Evolutionary conservation across 2,113 vertebrate genomes (phyloP).

Genomic region (Pollimyrus isidori): DNA sequence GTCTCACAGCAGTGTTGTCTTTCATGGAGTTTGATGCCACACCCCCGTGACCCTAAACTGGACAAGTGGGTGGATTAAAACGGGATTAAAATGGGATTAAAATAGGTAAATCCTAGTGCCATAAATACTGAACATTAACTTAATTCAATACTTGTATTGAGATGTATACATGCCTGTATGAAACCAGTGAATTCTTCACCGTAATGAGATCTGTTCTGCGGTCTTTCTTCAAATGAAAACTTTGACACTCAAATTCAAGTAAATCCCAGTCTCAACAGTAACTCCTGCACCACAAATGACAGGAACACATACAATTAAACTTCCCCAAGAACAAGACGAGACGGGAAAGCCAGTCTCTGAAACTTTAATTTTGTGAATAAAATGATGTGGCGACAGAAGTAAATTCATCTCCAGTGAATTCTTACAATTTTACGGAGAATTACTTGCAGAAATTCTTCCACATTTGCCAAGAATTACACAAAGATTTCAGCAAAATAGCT

Average conservation of each 20-base stretch:
- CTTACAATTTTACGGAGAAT: not conserved
- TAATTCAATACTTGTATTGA: not conserved
- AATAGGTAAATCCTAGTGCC: not conserved
- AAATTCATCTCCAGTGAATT: not conserved
- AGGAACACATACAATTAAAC: not conserved
- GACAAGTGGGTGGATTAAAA: not conserved
- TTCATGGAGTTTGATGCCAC: not conserved
- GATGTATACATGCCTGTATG: not conserved
- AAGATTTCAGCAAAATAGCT: not conserved
- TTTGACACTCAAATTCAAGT: not conserved
- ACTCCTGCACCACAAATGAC: not conserved
- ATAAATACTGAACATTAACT: not conserved
- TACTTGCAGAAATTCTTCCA: not conserved
- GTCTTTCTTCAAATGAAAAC: not conserved
- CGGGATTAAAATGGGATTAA: not conserved
- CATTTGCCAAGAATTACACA: not conserved
- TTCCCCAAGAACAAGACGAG: not conserved
- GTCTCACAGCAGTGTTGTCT: not conserved
- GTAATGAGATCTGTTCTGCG: not conserved
- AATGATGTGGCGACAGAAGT: not conserved
- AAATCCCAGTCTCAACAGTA: not conserved
- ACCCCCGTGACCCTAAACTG: not conserved
- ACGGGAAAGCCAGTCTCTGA: not conserved
- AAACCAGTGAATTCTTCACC: not conserved
- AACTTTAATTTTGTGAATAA: not conserved